These are phyloP conservation scores for Halesus radiatus DNA, from an alignment of 1,140 invertebrate species.

Conservation along the genomic window DNA sequence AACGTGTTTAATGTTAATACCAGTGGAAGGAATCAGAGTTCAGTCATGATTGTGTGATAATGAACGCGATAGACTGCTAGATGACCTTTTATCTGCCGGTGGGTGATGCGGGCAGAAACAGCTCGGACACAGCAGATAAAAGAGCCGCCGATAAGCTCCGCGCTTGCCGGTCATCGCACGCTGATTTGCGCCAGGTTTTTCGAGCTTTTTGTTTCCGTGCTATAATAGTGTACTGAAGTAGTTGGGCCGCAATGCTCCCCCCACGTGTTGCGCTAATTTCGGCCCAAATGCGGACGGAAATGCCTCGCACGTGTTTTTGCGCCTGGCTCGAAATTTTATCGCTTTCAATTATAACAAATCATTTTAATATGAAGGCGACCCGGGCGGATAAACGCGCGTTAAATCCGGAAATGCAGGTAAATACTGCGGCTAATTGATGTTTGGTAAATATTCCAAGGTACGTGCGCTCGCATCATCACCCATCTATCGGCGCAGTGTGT, in stretches of 20 bases:
- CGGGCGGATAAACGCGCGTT: slow-evolving; percentile 5
- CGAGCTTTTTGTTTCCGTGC: background rate
- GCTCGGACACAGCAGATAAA: too few relatives aligned
- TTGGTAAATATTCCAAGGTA: background rate
- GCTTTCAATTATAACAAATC: slow-evolving; percentile 41
- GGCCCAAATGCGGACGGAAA: slow-evolving; percentile 31
- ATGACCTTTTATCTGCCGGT: too few relatives aligned
- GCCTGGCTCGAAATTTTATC: slow-evolving; percentile 27
- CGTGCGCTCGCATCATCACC: background rate
- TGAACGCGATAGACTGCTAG: too few relatives aligned
- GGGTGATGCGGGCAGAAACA: too few relatives aligned
- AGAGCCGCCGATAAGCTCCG: too few relatives aligned
- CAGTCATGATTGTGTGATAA: too few relatives aligned
- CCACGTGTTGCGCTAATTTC: slow-evolving; percentile 41
- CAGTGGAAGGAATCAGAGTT: too few relatives aligned
- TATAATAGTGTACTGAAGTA: background rate
- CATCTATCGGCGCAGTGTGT: background rate
- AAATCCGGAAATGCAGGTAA: slow-evolving; percentile 32
- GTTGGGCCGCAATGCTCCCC: background rate
- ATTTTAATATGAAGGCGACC: slow-evolving; percentile 32
- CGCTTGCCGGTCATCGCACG: background rate
- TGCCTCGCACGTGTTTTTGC: slow-evolving; percentile 32
- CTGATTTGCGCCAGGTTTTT: slow-evolving; percentile 8
- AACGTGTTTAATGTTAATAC: too few relatives aligned
- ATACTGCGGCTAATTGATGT: slow-evolving; percentile 20